These are phyloP conservation scores for Calameuta filiformis DNA, from an alignment of 2,888 invertebrate species.

Conservation along the genomic window DNA sequence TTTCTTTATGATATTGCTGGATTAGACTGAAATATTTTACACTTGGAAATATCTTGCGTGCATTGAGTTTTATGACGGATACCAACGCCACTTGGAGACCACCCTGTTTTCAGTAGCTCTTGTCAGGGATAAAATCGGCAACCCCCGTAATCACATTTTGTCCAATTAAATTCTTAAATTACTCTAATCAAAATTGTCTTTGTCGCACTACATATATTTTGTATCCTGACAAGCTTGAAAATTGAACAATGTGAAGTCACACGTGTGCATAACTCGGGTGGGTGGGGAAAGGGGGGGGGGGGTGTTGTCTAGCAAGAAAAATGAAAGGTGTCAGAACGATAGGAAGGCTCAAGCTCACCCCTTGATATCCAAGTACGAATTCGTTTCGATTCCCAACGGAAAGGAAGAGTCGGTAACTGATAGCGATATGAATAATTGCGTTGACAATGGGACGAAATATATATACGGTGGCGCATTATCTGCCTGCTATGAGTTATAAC, in stretches of 20 bases:
- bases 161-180: not conserved
- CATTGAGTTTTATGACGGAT: conserved; percentile 60
- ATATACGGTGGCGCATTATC: conserved; percentile 55
- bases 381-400: conserved; percentile 56
- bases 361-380: conserved; percentile 39
- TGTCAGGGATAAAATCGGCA: not conserved
- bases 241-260: not conserved
- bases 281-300: no score
- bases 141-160: not conserved
- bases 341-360: conserved; percentile 12
- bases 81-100: not conserved
- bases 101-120: not conserved
- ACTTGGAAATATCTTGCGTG: conserved; percentile 62
- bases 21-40: conserved; percentile 66
- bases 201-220: not conserved
- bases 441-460: conserved; percentile 54
- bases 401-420: conserved; percentile 36
- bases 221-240: not conserved
- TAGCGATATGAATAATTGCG: conserved; percentile 63
- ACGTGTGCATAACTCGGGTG: not conserved
- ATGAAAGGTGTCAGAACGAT: conserved; percentile 32
- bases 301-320: conserved; percentile 23
- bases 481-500: conserved; percentile 54
- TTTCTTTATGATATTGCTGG: conserved; percentile 66
- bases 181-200: not conserved